These are phyloP conservation scores for Drosophila elegans DNA, from an alignment of 1,140 invertebrate species.

Conservation along the genomic window DNA sequence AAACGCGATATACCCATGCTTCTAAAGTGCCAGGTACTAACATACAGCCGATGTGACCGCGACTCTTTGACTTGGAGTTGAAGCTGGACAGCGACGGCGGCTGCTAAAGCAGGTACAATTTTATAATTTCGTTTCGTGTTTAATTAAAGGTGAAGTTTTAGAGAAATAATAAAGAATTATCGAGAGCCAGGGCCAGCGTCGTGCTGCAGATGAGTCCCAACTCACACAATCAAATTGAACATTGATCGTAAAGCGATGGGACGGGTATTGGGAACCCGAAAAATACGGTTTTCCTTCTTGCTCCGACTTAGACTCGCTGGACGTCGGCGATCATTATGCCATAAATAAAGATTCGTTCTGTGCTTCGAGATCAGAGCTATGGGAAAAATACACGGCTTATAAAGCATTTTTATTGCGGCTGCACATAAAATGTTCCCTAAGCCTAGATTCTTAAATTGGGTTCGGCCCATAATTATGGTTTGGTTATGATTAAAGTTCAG, in stretches of 20 bases:
- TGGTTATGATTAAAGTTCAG: constrained; percentile 72
- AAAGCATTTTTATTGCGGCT: constrained; percentile 72
- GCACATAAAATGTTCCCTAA: constrained; percentile 40
- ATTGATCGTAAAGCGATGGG: constrained; percentile 79
- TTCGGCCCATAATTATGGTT: constrained; percentile 64
- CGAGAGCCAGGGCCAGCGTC: constrained; percentile 36
- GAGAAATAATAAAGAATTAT: constrained; percentile 84
- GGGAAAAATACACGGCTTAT: constrained; percentile 58
- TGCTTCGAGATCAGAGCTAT: constrained; percentile 56
- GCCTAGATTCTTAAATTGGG: constrained; percentile 41
- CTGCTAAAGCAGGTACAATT: constrained; percentile 81
- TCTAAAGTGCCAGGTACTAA: constrained; percentile 10
- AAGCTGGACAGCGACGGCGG: constrained; percentile 37
- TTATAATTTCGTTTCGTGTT: constrained; percentile 84
- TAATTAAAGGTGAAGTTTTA: constrained; percentile 84
- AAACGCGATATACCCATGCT: constrained; percentile 1
- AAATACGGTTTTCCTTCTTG: constrained; percentile 39
- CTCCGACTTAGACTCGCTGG: constrained; percentile 45
- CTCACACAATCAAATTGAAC: constrained; percentile 39
- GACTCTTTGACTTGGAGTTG: constrained; percentile 45
- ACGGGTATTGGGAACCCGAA: constrained; percentile 39
- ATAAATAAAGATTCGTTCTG: constrained; percentile 83
- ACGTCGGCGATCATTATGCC: constrained; percentile 73
- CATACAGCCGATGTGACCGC: constrained; percentile 22
- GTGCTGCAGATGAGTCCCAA: constrained; percentile 52